Evolutionary conservation across 1,140 invertebrate species (phyloP).

Genomic region (Homarus americanus): DNA sequence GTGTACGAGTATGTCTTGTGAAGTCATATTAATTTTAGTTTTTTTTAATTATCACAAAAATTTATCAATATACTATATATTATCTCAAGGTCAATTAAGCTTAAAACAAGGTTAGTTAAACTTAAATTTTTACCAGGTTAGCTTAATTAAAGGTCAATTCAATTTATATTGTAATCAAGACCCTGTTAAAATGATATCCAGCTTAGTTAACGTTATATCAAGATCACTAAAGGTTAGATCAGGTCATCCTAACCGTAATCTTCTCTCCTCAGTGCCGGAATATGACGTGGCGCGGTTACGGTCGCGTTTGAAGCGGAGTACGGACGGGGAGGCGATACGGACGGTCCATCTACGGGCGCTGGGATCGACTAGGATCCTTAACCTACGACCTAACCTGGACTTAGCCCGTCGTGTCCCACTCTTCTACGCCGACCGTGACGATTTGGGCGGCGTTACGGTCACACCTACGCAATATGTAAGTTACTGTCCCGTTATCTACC

Average conservation of each 20-base stretch:
- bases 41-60: background rate
- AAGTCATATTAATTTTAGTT: background rate
- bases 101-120: background rate
- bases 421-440: constrained; percentile 57
- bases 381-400: constrained; percentile 51
- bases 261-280: constrained; percentile 33
- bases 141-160: background rate
- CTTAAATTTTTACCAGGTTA: background rate
- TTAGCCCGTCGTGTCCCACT: constrained; percentile 41
- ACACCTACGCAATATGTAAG: constrained; percentile 44
- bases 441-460: constrained; percentile 47
- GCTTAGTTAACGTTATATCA: background rate
- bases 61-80: background rate
- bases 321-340: constrained; percentile 35
- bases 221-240: background rate
- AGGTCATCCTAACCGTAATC: background rate
- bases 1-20: background rate
- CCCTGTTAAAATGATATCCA: too few species aligned
- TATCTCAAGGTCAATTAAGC: background rate
- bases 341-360: constrained; percentile 49
- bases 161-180: too few species aligned
- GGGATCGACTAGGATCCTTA: constrained; percentile 27
- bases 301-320: constrained; percentile 39
- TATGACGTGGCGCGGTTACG: constrained; percentile 55
- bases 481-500: too few species aligned